phyloP scores from a whole-genome alignment of 2,888 invertebrate species.

The Proisotoma minuta region DNA sequence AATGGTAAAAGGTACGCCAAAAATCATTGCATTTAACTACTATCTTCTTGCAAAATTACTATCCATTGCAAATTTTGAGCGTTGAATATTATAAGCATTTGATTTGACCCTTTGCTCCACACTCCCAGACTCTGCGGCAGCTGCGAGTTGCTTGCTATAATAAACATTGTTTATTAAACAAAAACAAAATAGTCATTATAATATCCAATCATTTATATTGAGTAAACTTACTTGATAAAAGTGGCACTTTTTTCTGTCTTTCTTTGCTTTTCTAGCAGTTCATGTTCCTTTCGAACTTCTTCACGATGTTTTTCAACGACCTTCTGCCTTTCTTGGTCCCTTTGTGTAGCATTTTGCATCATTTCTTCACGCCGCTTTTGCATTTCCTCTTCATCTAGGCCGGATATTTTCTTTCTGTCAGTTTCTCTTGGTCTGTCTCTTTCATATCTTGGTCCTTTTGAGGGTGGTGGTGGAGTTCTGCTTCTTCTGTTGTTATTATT shows the following conservation, averaged over 20 bases:
- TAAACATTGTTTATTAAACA: too few relatives aligned
- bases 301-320: constrained; percentile 52
- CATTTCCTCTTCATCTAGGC: constrained; percentile 61
- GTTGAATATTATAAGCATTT: constrained; percentile 84
- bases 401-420: constrained; percentile 9
- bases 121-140: constrained; percentile 62
- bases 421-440: background rate
- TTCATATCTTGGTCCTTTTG: constrained; percentile 14
- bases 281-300: constrained; percentile 51
- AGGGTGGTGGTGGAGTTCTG: background rate
- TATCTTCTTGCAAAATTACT: constrained; percentile 72
- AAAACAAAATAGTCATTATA: too few relatives aligned
- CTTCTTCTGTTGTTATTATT: background rate
- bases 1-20: background rate
- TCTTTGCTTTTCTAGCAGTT: constrained; percentile 42
- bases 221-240: constrained; percentile 6
- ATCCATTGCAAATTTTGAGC: constrained; percentile 73
- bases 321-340: constrained; percentile 52
- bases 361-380: constrained; percentile 70
- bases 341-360: constrained; percentile 69
- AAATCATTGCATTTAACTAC: constrained; percentile 7
- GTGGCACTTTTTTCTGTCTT: constrained; percentile 7
- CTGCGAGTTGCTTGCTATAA: constrained; percentile 63
- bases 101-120: constrained; percentile 80
- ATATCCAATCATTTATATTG: too few relatives aligned